A percentile compares a stretch with the other conserved stretches of the same genome.
Conservation (phyloP, 2,888 invertebrate genomes). For the Leucoma salicis region DNA sequence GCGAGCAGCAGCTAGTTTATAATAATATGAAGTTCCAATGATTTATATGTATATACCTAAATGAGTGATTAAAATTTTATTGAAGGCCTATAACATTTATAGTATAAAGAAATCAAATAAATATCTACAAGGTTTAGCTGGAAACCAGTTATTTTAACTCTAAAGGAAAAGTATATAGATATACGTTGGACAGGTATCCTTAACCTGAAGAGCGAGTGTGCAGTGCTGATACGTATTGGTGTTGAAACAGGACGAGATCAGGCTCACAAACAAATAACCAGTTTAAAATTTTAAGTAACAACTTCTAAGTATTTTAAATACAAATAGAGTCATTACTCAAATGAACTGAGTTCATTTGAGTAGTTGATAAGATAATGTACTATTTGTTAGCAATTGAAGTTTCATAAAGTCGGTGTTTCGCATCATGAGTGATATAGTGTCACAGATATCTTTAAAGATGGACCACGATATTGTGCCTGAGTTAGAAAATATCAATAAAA, state of each 20-base stretch:
- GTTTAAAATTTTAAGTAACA: neutral
- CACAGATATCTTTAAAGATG: constrained; percentile 45
- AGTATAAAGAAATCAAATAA: no score
- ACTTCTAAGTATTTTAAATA: neutral
- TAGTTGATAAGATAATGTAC: constrained; percentile 53
- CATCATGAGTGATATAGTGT: constrained; percentile 45
- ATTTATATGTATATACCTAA: no score
- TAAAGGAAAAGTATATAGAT: no score
- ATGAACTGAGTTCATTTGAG: constrained; percentile 26
- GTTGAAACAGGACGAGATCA: neutral
- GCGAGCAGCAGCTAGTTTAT: no score
- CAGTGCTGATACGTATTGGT: neutral
- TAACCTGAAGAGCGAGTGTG: neutral
- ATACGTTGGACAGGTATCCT: neutral
- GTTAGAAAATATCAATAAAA: constrained; percentile 60
- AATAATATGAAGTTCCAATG: no score
- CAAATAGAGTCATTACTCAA: constrained; percentile 13
- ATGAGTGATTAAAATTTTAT: no score
- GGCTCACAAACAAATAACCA: neutral
- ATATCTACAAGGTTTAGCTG: no score
- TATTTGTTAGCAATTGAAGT: constrained; percentile 31
- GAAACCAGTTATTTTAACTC: no score
- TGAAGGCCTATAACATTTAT: no score
- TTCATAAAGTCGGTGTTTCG: constrained; percentile 40
- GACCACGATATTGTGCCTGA: constrained; percentile 52